Percentiles rank a stretch among this genome's conserved stretches.
These are phyloP conservation scores for Carapus acus DNA, from an alignment of 2,797 vertebrate species.

Conservation along the genomic window DNA sequence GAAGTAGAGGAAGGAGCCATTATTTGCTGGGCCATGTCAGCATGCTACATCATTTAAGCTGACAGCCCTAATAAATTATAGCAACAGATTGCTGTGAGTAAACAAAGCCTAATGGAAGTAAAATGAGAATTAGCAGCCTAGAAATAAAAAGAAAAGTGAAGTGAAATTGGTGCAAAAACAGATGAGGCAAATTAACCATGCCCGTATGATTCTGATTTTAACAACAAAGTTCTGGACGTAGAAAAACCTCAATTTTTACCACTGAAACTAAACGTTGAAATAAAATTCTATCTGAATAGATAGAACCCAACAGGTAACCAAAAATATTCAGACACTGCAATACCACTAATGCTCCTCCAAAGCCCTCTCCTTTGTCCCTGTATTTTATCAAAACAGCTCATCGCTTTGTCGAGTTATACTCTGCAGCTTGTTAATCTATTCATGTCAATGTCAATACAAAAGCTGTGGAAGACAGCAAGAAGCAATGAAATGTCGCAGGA, in stretches of 20 bases:
- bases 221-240: too few relatives aligned
- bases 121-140: conserved; percentile 66
- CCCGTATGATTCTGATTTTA: conserved; percentile 47
- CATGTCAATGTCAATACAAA: conserved; percentile 85
- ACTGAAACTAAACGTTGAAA: conserved; percentile 57
- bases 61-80: conserved; percentile 73
- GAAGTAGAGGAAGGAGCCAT: conserved; percentile 21
- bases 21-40: conserved; percentile 55
- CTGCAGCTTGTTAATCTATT: conserved; percentile 49
- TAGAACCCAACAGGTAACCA: too few relatives aligned
- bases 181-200: conserved; percentile 39
- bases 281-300: conserved; percentile 42
- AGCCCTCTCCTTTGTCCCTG: conserved; percentile 15
- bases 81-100: conserved; percentile 69
- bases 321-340: too few relatives aligned
- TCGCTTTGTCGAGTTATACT: conserved; percentile 54
- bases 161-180: conserved; percentile 47
- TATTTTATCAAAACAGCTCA: conserved; percentile 43
- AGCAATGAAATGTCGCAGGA: conserved; percentile 65
- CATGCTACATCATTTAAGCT: conserved; percentile 66
- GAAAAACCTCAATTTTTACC: conserved; percentile 53
- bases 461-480: conserved; percentile 81
- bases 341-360: conserved; percentile 36
- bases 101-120: conserved; percentile 73
- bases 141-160: conserved; percentile 45